These are phyloP conservation scores for Cephonodes hylas DNA, from an alignment of 2,888 invertebrate genomes.

Conservation along the genomic window DNA sequence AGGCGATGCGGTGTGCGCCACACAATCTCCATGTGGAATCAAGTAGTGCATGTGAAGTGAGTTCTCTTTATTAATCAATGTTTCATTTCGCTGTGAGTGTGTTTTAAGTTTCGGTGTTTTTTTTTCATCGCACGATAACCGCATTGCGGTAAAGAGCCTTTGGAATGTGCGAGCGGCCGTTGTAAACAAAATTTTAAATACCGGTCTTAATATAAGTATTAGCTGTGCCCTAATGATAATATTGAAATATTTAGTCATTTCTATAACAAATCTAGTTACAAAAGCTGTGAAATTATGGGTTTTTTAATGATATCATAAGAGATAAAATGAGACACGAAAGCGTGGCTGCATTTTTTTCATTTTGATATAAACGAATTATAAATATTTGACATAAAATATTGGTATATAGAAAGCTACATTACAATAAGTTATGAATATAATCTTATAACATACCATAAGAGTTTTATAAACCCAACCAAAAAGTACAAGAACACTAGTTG, in stretches of 20 bases:
- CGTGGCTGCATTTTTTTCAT: not conserved
- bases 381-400: too few relatives aligned
- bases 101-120: slow-evolving; percentile 17
- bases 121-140: slow-evolving; percentile 20
- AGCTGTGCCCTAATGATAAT: not conserved
- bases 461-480: too few relatives aligned
- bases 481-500: too few relatives aligned
- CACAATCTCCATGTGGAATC: slow-evolving; percentile 58
- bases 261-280: too few relatives aligned
- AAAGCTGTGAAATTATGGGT: too few relatives aligned
- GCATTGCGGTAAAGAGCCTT: slow-evolving; percentile 30
- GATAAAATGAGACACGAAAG: too few relatives aligned
- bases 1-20: slow-evolving; percentile 32
- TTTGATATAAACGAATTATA: too few relatives aligned
- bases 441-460: too few relatives aligned
- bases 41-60: slow-evolving; percentile 63
- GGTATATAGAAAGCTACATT: too few relatives aligned
- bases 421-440: too few relatives aligned
- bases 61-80: slow-evolving; percentile 24
- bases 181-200: not conserved
- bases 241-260: not conserved
- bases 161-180: slow-evolving; percentile 1
- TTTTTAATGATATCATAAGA: too few relatives aligned
- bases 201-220: not conserved
- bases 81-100: slow-evolving; percentile 16